These are phyloP conservation scores for Hipparchia sbordonii DNA, from an alignment of 2,888 invertebrate species.

Conservation along the genomic window DNA sequence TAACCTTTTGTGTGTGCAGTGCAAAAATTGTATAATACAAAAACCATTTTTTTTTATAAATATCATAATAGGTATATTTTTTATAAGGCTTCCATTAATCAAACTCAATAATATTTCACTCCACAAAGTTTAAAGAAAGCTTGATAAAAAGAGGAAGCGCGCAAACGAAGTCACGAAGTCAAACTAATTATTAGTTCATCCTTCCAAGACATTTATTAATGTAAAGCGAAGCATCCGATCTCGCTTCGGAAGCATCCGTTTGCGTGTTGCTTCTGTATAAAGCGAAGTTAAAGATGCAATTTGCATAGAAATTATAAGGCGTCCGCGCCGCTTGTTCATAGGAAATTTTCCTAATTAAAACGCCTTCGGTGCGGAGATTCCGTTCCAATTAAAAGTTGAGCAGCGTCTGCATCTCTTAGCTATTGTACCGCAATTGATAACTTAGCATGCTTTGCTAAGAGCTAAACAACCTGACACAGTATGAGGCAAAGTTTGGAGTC, in stretches of 20 bases:
- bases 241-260: slow-evolving; percentile 50
- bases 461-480: slow-evolving; percentile 15
- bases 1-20: no score
- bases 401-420: slow-evolving; percentile 45
- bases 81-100: slow-evolving; percentile 1
- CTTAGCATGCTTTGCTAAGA: slow-evolving; percentile 27
- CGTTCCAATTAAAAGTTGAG: slow-evolving; percentile 80
- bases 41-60: no score
- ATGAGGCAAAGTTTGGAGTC: slow-evolving; percentile 6
- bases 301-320: slow-evolving; percentile 82
- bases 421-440: slow-evolving; percentile 39
- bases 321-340: slow-evolving; percentile 72
- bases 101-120: slow-evolving; percentile 4
- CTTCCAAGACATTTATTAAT: slow-evolving; percentile 35
- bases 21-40: no score
- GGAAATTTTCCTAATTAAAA: slow-evolving; percentile 82
- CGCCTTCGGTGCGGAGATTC: slow-evolving; percentile 77
- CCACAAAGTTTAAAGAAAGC: not conserved
- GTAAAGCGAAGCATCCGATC: slow-evolving; percentile 44
- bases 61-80: not conserved
- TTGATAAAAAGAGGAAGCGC: not conserved
- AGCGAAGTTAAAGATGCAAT: slow-evolving; percentile 79
- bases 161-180: slow-evolving; percentile 22
- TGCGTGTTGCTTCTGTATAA: slow-evolving; percentile 53
- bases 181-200: slow-evolving; percentile 28